These are phyloP conservation scores for Mizuhopecten yessoensis DNA, from an alignment of 1,140 invertebrate species.

Conservation along the genomic window DNA sequence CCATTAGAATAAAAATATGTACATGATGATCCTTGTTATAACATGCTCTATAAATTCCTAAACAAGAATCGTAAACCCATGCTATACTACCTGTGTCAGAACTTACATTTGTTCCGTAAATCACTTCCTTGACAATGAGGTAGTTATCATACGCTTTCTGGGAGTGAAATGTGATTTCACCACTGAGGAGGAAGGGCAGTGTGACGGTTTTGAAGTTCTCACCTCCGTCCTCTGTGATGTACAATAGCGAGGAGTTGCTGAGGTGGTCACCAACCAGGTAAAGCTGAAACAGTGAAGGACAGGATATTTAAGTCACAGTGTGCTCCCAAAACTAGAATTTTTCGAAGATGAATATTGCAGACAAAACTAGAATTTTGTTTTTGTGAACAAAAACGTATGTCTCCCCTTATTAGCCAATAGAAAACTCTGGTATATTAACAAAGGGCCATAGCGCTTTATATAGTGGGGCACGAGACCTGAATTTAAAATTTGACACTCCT, in stretches of 20 bases:
- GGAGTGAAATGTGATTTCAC: slow-evolving; percentile 67
- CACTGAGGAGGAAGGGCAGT: slow-evolving; percentile 52
- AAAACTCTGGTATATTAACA: no score
- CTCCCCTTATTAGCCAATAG: no score
- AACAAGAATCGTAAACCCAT: no score
- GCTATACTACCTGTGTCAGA: background rate
- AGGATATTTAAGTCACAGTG: background rate
- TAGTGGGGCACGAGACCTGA: no score
- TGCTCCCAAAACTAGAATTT: background rate
- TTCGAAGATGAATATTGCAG: background rate
- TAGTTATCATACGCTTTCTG: slow-evolving; percentile 37
- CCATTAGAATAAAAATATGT: no score
- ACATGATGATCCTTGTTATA: no score
- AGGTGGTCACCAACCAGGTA: slow-evolving; percentile 66
- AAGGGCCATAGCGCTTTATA: no score
- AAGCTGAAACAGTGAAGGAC: slow-evolving; percentile 50
- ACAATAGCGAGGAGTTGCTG: slow-evolving; percentile 57
- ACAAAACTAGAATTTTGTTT: no score
- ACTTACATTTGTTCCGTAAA: background rate
- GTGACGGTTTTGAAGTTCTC: slow-evolving; percentile 52
- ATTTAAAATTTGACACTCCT: no score
- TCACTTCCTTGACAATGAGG: slow-evolving; percentile 11
- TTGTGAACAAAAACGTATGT: no score
- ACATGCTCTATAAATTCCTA: no score
- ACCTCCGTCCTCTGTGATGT: slow-evolving; percentile 71